A percentile compares a stretch with the other conserved stretches of the same genome.
Evolutionary conservation across 2,888 invertebrate genomes (phyloP).

Genomic region (Temnothorax rugatulus): DNA sequence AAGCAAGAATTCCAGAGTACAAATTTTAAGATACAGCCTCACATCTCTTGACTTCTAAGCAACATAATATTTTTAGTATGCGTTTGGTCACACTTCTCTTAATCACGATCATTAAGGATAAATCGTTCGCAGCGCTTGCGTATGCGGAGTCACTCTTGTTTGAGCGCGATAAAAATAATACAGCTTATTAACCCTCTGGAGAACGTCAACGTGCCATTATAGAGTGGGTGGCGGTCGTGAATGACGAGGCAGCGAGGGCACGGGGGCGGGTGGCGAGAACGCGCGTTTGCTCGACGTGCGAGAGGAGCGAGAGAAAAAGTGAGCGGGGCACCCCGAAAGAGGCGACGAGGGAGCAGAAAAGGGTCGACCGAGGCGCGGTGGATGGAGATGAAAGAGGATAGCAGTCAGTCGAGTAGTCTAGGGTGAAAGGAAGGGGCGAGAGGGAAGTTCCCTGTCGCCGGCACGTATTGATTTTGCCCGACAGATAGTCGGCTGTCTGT

Average conservation of each 20-base stretch:
- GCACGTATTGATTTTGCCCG: slow-evolving; percentile 85
- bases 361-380: slow-evolving; percentile 65
- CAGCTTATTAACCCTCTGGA: slow-evolving; percentile 79
- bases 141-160: slow-evolving; percentile 64
- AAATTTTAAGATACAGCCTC: not conserved
- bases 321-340: slow-evolving; percentile 52
- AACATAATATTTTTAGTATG: not conserved
- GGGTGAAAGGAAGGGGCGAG: slow-evolving; percentile 63
- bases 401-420: slow-evolving; percentile 25
- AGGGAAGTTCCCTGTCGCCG: slow-evolving; percentile 82
- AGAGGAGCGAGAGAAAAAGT: slow-evolving; percentile 58
- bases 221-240: slow-evolving; percentile 53
- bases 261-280: slow-evolving; percentile 45
- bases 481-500: slow-evolving; percentile 83
- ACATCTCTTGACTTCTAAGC: not conserved
- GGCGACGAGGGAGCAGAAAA: slow-evolving; percentile 61
- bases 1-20: not conserved
- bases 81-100: not conserved
- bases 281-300: slow-evolving; percentile 58
- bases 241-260: slow-evolving; percentile 26
- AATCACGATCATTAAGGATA: not conserved
- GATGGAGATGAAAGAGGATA: slow-evolving; percentile 59
- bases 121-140: slow-evolving; percentile 58
- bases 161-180: slow-evolving; percentile 80
- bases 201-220: slow-evolving; percentile 65